These are phyloP conservation scores for Melipona beecheii DNA, from an alignment of 2,888 invertebrate genomes.

Conservation along the genomic window DNA sequence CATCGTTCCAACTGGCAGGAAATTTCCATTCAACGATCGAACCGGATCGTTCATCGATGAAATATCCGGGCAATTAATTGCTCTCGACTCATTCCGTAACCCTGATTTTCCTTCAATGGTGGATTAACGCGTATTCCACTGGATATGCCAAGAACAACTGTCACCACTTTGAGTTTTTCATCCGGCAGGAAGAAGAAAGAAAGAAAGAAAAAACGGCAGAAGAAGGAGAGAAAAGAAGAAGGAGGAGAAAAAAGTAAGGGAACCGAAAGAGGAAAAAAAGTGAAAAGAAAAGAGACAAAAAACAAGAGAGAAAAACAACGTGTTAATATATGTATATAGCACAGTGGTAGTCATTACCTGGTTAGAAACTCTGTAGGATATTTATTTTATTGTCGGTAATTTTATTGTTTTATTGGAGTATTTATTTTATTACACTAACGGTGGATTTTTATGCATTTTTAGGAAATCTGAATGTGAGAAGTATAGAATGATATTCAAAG, in stretches of 20 bases:
- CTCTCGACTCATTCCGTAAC: conserved; percentile 28
- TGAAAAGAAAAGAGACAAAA: background rate
- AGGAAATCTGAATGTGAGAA: no score
- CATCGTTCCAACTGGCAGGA: conserved; percentile 38
- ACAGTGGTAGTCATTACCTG: background rate
- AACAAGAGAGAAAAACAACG: background rate
- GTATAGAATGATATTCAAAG: no score
- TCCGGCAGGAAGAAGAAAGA: no score
- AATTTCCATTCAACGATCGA: conserved; percentile 54
- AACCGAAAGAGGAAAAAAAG: background rate
- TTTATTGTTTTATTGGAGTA: no score
- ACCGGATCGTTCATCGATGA: conserved; percentile 49
- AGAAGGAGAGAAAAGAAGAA: background rate
- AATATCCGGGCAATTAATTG: conserved; percentile 51
- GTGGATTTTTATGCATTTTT: no score
- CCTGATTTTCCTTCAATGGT: conserved; percentile 14
- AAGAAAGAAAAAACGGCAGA: background rate
- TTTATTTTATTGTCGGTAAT: background rate
- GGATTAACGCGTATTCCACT: background rate
- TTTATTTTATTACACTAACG: no score
- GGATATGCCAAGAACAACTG: background rate
- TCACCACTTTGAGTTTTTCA: background rate
- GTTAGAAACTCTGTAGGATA: background rate
- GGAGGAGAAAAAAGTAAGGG: background rate
- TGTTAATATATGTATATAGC: background rate